Evolutionary conservation across 2,888 invertebrate genomes (phyloP).

Genomic region (Mimachlamys varia): DNA sequence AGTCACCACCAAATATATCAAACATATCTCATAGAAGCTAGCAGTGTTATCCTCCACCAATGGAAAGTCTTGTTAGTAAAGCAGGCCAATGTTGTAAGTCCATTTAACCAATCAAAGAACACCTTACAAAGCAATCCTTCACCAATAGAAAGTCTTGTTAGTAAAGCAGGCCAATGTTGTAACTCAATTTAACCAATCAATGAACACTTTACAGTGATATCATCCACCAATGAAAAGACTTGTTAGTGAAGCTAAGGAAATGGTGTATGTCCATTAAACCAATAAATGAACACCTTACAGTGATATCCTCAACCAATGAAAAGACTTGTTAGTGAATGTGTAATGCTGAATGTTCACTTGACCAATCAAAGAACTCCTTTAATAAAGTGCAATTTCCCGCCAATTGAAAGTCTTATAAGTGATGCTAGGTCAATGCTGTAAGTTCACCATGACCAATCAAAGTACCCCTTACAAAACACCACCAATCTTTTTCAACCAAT

Average conservation of each 20-base stretch:
- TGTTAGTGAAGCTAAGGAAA: neutral
- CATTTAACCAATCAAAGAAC: neutral
- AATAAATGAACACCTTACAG: slow-evolving; percentile 3
- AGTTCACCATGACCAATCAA: neutral
- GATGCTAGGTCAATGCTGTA: neutral
- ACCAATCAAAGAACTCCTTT: neutral
- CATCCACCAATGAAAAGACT: slow-evolving; percentile 22
- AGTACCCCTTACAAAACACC: neutral
- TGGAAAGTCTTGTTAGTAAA: slow-evolving; percentile 7
- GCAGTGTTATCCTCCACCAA: slow-evolving; percentile 43
- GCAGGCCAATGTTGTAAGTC: neutral
- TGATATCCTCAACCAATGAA: slow-evolving; percentile 32
- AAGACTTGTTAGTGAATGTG: neutral
- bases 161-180: neutral
- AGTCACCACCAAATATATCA: slow-evolving; percentile 99
- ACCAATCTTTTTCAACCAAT: neutral
- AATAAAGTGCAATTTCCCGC: slow-evolving; percentile 1
- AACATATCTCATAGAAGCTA: slow-evolving; percentile 96
- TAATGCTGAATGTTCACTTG: neutral
- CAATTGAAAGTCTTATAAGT: slow-evolving; percentile 2
- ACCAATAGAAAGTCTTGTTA: neutral
- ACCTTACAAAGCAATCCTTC: neutral
- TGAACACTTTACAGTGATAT: slow-evolving; percentile 25
- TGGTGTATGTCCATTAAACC: neutral
- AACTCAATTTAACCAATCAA: neutral